These are phyloP conservation scores for Taeniopygia guttata DNA, from an alignment of 2,797 vertebrate species.

Conservation along the genomic window DNA sequence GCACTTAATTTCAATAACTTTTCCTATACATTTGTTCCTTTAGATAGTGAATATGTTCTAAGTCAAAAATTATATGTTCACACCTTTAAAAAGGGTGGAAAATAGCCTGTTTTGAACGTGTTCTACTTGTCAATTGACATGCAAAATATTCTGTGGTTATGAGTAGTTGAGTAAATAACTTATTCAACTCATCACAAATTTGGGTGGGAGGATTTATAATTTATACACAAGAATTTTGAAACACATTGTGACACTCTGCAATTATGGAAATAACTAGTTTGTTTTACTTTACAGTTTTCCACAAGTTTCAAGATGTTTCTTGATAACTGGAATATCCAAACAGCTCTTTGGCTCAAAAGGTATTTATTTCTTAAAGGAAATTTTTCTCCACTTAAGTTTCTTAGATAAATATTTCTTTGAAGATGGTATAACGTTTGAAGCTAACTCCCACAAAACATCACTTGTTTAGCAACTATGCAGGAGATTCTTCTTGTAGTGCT, in stretches of 20 bases:
- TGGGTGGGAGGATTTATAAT: background rate
- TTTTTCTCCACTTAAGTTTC: background rate
- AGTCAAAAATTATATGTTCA: background rate
- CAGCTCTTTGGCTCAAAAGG: conserved; percentile 98
- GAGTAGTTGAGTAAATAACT: background rate
- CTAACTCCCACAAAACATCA: background rate
- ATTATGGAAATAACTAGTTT: background rate
- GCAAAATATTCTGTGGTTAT: background rate
- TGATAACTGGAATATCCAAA: conserved; percentile 99
- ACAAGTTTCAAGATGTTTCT: conserved; percentile 99
- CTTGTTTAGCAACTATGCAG: background rate
- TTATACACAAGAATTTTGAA: background rate
- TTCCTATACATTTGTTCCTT: background rate
- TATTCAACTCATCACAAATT: background rate
- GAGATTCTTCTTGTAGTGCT: background rate
- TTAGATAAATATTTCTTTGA: background rate
- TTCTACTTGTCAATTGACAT: background rate
- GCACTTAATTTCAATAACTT: background rate
- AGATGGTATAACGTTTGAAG: background rate
- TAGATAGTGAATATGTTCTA: background rate
- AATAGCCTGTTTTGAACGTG: background rate
- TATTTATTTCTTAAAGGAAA: conserved; percentile 55
- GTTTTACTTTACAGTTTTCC: conserved; percentile 83
- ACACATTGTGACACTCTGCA: background rate
- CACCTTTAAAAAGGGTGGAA: background rate